These are phyloP conservation scores for human (Homo sapiens) DNA, from an alignment of 2,113 vertebrate species.

Conservation along the genomic window GRCh38 chr1:27687001-27687500, in stretches of 20 bases:
- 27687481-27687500: not conserved
- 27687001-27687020: conserved; percentile 98
- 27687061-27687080: conserved; percentile 97
- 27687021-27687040: conserved; percentile 98
- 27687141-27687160: conserved; percentile 96
- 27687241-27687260: conserved; percentile 95
- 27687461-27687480: too few species aligned
- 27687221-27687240: conserved; percentile 97
- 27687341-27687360: conserved; percentile 94
- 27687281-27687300: conserved; percentile 98
- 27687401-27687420: too few species aligned
- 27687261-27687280: conserved; percentile 97
- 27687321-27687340: conserved; percentile 97
- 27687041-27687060: conserved; percentile 96
- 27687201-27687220: conserved; percentile 95
- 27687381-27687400: not conserved
- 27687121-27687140: conserved; percentile 97
- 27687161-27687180: conserved; percentile 97
- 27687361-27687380: conserved; percentile 89
- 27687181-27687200: conserved; percentile 95
- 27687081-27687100: conserved; percentile 96
- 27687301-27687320: conserved; percentile 94
- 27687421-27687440: too few species aligned
- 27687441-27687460: too few species aligned
- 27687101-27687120: conserved; percentile 98